Percentiles rank a stretch among this genome's conserved stretches.
These are phyloP conservation scores for Drosophila subpulchrella DNA, from an alignment of 1,140 invertebrate species.

Conservation along the genomic window DNA sequence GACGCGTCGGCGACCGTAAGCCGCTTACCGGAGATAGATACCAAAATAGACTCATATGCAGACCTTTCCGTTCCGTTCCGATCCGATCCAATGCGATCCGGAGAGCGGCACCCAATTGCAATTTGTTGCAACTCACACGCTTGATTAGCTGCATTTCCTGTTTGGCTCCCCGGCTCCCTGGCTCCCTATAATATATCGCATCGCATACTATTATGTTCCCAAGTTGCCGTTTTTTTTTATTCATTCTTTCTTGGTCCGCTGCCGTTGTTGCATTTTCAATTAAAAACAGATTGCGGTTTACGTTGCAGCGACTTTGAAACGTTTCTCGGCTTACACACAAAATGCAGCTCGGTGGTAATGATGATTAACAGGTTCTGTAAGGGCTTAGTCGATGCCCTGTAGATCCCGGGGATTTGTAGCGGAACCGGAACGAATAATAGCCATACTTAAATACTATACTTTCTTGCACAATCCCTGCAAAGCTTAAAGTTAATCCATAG, in stretches of 20 bases:
- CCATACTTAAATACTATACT: too few relatives aligned
- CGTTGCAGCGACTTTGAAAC: slow-evolving; percentile 70
- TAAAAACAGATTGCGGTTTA: slow-evolving; percentile 77
- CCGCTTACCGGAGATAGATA: slow-evolving; percentile 28
- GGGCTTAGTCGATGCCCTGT: slow-evolving; percentile 3
- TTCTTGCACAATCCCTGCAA: not conserved
- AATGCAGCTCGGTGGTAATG: slow-evolving; percentile 15
- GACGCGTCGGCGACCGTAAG: slow-evolving; percentile 52
- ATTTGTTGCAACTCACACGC: slow-evolving; percentile 74
- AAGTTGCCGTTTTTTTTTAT: slow-evolving; percentile 1
- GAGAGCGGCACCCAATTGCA: slow-evolving; percentile 31
- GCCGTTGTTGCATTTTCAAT: slow-evolving; percentile 55
- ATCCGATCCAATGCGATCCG: not conserved
- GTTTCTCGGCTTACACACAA: slow-evolving; percentile 68
- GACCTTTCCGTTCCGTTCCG: not conserved
- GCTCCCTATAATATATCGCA: slow-evolving; percentile 2
- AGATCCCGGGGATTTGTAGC: not conserved
- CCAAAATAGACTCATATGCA: slow-evolving; percentile 3
- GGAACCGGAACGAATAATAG: slow-evolving; percentile 1
- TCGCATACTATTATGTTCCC: slow-evolving; percentile 44
- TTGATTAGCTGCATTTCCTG: slow-evolving; percentile 79
- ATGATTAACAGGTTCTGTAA: slow-evolving; percentile 12
- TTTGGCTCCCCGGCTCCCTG: slow-evolving; percentile 29
- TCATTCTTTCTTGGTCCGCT: slow-evolving; percentile 9
- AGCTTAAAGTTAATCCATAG: not conserved